phyloP scores from a whole-genome alignment of 2,113 vertebrate species.

The Cariama cristata region DNA sequence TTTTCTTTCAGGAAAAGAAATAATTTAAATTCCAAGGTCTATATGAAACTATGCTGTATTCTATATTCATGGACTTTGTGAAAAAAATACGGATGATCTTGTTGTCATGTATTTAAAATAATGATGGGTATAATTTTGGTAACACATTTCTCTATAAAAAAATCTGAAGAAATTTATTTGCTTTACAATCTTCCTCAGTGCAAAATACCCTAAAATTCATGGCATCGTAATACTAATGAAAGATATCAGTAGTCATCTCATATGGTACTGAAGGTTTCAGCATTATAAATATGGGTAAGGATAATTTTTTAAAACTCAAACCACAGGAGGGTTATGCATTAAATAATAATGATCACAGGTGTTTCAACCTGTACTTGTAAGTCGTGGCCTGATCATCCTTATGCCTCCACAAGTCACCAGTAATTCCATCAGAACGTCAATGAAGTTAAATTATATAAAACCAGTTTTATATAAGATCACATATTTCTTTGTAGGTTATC shows the following conservation, averaged over 20 bases:
- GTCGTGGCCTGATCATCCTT: background rate
- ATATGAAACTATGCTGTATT: background rate
- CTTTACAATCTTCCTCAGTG: background rate
- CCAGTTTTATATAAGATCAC: background rate
- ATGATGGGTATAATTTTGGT: background rate
- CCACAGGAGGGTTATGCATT: background rate
- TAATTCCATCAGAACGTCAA: background rate
- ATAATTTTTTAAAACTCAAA: background rate
- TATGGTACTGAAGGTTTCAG: background rate
- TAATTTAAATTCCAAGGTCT: background rate
- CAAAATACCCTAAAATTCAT: background rate
- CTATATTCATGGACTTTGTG: background rate
- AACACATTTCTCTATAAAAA: background rate
- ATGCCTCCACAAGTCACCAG: background rate
- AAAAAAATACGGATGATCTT: background rate
- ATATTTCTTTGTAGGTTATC: background rate
- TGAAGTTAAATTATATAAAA: background rate
- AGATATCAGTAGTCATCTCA: background rate
- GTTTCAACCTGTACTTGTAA: background rate
- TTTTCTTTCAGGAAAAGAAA: background rate
- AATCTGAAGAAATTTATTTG: background rate
- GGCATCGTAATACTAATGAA: background rate
- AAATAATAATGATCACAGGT: constrained; percentile 3
- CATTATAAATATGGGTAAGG: background rate
- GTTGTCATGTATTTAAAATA: background rate